Evolutionary conservation across 2,113 vertebrate species (phyloP).

Genomic region (Odocoileus hemionus): DNA sequence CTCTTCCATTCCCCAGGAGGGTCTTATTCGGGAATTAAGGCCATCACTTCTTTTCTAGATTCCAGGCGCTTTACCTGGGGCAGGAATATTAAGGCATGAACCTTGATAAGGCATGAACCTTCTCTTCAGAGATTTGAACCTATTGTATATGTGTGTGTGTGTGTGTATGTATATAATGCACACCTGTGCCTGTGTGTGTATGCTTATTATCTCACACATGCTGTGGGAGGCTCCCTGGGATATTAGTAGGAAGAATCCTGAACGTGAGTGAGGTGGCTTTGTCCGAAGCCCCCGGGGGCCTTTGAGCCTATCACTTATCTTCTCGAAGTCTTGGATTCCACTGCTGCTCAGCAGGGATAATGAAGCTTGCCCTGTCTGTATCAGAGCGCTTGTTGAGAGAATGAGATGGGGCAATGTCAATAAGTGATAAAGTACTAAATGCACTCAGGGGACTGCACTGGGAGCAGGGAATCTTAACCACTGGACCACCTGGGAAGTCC

Average conservation of each 20-base stretch:
- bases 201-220: neutral
- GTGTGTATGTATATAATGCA: neutral
- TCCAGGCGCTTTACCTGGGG: neutral
- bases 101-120: neutral
- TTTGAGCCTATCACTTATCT: neutral
- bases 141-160: neutral
- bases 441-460: neutral
- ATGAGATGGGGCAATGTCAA: neutral
- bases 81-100: neutral
- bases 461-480: neutral
- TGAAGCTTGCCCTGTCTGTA: neutral
- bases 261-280: neutral
- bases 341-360: neutral
- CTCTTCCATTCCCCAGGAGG: neutral
- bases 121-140: neutral
- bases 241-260: neutral
- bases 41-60: neutral
- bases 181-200: neutral
- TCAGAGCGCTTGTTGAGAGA: neutral
- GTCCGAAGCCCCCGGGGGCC: neutral
- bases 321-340: neutral
- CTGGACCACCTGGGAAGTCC: neutral
- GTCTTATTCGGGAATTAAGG: neutral
- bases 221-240: neutral
- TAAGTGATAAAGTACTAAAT: neutral